A percentile compares a stretch with the other conserved stretches of the same genome.
Evolutionary conservation across 2,797 vertebrate species (phyloP).

Genomic region (Pithecia hirsuta): DNA sequence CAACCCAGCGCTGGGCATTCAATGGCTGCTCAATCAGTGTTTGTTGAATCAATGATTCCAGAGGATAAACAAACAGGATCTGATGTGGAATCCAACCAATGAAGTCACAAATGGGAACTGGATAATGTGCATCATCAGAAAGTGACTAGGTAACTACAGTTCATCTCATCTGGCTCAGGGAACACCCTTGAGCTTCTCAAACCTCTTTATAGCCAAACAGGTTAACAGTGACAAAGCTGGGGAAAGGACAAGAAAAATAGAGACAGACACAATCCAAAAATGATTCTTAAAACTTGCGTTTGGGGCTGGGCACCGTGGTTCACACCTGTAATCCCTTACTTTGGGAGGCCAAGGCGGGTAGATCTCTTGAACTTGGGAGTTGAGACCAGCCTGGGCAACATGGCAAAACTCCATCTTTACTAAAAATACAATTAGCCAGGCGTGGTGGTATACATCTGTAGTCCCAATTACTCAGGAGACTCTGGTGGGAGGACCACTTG

Average conservation of each 20-base stretch:
- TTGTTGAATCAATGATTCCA: background rate
- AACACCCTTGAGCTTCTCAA: background rate
- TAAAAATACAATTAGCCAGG: no score
- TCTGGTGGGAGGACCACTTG: no score
- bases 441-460: no score
- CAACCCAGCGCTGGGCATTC: background rate
- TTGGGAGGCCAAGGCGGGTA: no score
- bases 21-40: background rate
- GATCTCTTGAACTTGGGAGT: no score
- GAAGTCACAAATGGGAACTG: background rate
- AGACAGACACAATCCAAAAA: background rate
- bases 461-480: no score
- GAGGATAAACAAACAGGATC: background rate
- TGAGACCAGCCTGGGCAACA: no score
- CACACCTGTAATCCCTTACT: no score
- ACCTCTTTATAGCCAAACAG: background rate
- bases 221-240: background rate
- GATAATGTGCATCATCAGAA: background rate
- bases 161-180: background rate
- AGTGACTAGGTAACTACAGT: accelerated
- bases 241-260: background rate
- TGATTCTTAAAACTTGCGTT: background rate
- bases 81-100: background rate
- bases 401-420: no score
- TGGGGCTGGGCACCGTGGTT: no score